These are phyloP conservation scores for Sthenelais limicola DNA, from an alignment of 2,888 invertebrate species.

Conservation along the genomic window DNA sequence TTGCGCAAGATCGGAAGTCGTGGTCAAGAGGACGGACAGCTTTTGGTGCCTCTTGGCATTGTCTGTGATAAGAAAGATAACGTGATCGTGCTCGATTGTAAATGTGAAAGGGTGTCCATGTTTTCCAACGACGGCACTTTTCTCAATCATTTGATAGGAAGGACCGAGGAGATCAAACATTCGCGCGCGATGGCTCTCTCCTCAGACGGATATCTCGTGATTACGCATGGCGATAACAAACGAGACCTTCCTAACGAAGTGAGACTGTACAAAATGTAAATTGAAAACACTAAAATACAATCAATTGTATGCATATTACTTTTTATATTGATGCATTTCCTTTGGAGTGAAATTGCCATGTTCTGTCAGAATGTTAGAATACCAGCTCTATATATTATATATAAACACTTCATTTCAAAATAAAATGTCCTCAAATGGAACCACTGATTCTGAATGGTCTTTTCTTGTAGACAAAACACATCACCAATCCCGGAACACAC, in stretches of 20 bases:
- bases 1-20: constrained; percentile 37
- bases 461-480: too few relatives aligned
- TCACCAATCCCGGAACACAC: too few relatives aligned
- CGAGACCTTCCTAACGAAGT: constrained; percentile 42
- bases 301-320: too few relatives aligned
- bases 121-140: constrained; percentile 39
- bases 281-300: neutral
- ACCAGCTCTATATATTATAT: too few relatives aligned
- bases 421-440: too few relatives aligned
- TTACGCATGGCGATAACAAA: constrained; percentile 43
- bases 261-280: constrained; percentile 39
- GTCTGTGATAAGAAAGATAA: constrained; percentile 18
- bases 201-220: constrained; percentile 21
- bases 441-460: too few relatives aligned
- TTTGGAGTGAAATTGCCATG: too few relatives aligned
- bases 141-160: constrained; percentile 19
- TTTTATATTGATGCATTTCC: too few relatives aligned
- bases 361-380: too few relatives aligned
- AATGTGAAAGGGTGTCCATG: constrained; percentile 38
- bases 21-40: constrained; percentile 38
- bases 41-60: constrained; percentile 45
- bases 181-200: constrained; percentile 45
- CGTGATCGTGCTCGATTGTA: constrained; percentile 43
- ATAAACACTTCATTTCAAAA: too few relatives aligned
- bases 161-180: constrained; percentile 37